Base-by-base conservation (phyloP, 2,888 invertebrate genomes). In the Dryococelus australis region DNA sequence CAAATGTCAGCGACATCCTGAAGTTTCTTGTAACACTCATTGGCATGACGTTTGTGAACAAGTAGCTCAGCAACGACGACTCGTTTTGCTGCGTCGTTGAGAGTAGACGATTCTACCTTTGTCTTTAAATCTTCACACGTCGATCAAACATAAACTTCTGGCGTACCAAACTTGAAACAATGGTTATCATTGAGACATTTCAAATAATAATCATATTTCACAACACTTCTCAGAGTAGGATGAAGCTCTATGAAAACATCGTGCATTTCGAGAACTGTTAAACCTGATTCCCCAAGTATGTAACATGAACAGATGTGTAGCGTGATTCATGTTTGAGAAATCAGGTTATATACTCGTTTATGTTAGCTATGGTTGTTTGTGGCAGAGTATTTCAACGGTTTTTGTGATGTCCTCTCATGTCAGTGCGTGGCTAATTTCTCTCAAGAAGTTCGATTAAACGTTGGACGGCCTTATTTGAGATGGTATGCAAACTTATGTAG, bases 401-500 rank as follows among this genome's bases (percentile, higher is more conserved):
- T 24, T 65, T 10, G 65, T 65, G 65, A 0, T 65, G 65, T 24
- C 65, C 65, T 65, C 65, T 65, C n/a, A 65, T 8, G 24, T 65
- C 80, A n/a, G 4, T 27, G 5, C 26, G 8, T 80, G 80, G 28
- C 4, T 80, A 4, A 28, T 86, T 86, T 0, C 27, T 86, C 65
- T 53, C 65, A 53, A 86, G 65, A 53, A 86, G 86, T 53, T 86
- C 65, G 86, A 10, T 47, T 86, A 65, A n/a, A 53, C 86, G 65
- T 28, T 86, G 86, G 86, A 86, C 65, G 27, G 16, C 65, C 51
- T 65, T 27, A 53, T 53, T 86, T 26, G 86, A 86, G 78, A 65
- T 53, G 53, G 24, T 27, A 27, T 86, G 65, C 26, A 86, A 86
- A 86, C 86, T 65, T 86, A 86, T 65, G 78, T 51, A 86, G 35